Base-by-base conservation (phyloP, 1,140 invertebrate genomes). In the Thalassaphorura encarpata region DNA sequence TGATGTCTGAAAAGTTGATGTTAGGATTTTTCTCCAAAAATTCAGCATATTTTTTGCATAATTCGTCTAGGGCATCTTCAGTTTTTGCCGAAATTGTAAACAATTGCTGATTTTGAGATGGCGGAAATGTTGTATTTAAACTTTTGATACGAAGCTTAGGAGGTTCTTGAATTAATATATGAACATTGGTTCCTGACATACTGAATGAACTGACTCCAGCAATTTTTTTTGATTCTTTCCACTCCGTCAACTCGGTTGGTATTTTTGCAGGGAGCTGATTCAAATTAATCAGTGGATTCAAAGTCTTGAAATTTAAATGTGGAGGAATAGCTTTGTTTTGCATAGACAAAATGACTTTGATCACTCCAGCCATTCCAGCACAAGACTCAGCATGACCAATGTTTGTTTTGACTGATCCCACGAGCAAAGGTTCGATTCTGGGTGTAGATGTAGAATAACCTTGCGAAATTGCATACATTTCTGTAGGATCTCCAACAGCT, bases 361-460 rank as follows among this genome's bases (percentile, higher is more conserved):
- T 42, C 0, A 59, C 16, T 23, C 57, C 57, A 15, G 52, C 47
- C 3, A 59, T n/a, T 0, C 57, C 57, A 26, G 75, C 75, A 29
- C 74, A 75, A 66, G 52, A 29, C 36, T 81, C 79, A 24, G 78
- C 69, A 56, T 81, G 79, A 4, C 79, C 78, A 71, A 79, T 77
- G 64, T 80, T 80, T 13, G 77, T 77, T 64, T 81, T 81, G 13
- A 77, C 70, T 5, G 78, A 76, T 2, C 77, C 78, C 58, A 80
- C 73, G 1, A 75, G 62, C 11, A 81, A 62, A 49, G 76, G 72
- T 16, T 58, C 58, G n/a, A 56, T 54, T n/a, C 67, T 23, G 74
- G 70, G 56, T 43, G 67, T 63, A 74, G 70, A 56, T 43, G 67
- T 63, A 5, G 74, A 70, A 58, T 77, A 75, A 1, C 73, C 67